Evolutionary conservation across 2,113 vertebrate genomes (phyloP).

Genomic region (Sinocyclocheilus maitianheensis): DNA sequence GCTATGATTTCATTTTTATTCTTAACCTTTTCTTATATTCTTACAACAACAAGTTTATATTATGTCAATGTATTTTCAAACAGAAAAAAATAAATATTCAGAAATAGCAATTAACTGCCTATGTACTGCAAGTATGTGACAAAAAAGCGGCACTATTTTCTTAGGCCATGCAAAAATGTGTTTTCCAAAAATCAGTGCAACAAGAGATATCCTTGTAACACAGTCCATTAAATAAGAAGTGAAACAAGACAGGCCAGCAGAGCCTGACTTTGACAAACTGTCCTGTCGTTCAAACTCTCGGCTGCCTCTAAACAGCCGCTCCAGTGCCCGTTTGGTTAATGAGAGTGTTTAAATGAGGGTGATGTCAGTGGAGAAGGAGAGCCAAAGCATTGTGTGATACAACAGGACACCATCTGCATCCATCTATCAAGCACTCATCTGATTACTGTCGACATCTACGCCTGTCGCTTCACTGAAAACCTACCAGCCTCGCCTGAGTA

Average conservation of each 20-base stretch:
- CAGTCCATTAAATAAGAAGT: neutral
- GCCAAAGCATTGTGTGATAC: constrained; percentile 75
- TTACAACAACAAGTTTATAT: too few species aligned
- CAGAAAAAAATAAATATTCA: too few species aligned
- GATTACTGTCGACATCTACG: constrained; percentile 69
- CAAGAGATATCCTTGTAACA: neutral
- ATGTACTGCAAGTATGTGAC: neutral
- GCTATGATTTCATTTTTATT: too few species aligned
- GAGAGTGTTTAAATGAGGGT: constrained; percentile 70
- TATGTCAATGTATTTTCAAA: too few species aligned
- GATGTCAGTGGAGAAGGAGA: constrained; percentile 77
- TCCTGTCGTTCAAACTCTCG: constrained; percentile 45
- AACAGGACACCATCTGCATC: constrained; percentile 68
- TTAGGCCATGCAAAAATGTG: neutral
- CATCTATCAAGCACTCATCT: constrained; percentile 68
- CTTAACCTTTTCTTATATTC: too few species aligned
- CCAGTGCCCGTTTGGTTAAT: constrained; percentile 37
- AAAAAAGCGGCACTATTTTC: neutral
- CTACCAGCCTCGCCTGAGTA: constrained; percentile 1
- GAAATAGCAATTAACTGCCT: neutral
- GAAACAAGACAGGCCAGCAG: constrained; percentile 20
- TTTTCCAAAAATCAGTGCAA: neutral
- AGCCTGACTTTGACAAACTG: constrained; percentile 48
- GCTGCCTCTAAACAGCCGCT: constrained; percentile 9
- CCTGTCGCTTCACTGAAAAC: constrained; percentile 22